Evolutionary conservation across 2,113 vertebrate genomes (phyloP).

Genomic region (Mastomys natalensis): DNA sequence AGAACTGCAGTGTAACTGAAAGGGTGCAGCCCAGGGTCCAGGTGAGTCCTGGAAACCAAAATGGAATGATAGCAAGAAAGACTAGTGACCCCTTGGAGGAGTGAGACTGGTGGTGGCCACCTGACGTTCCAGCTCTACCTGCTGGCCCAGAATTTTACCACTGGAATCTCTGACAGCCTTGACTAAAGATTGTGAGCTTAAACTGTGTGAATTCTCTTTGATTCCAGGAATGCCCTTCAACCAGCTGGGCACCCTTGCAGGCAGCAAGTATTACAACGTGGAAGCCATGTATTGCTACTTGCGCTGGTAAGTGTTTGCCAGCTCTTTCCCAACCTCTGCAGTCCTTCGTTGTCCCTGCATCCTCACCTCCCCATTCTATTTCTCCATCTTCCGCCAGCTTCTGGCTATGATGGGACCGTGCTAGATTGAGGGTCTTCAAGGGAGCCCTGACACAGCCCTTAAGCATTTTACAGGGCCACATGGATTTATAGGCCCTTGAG

Average conservation of each 20-base stretch:
- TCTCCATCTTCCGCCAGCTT: background rate
- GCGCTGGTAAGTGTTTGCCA: conserved; percentile 92
- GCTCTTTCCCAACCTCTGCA: background rate
- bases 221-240: conserved; percentile 97
- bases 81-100: background rate
- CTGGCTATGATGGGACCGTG: background rate
- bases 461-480: background rate
- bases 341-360: background rate
- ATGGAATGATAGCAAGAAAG: background rate
- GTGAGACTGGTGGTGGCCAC: background rate
- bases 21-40: accelerated
- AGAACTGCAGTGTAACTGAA: background rate
- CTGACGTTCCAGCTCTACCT: background rate
- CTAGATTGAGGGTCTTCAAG: background rate
- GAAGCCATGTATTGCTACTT: conserved; percentile 98
- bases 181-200: background rate
- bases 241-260: conserved; percentile 96
- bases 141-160: background rate
- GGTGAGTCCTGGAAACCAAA: background rate
- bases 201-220: conserved; percentile 27
- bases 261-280: conserved; percentile 97
- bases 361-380: background rate
- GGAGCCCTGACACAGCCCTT: background rate
- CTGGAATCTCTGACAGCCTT: background rate
- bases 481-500: background rate